Base-by-base conservation (phyloP, 2,113 vertebrate genomes). In the Toxotes chatareus region DNA sequence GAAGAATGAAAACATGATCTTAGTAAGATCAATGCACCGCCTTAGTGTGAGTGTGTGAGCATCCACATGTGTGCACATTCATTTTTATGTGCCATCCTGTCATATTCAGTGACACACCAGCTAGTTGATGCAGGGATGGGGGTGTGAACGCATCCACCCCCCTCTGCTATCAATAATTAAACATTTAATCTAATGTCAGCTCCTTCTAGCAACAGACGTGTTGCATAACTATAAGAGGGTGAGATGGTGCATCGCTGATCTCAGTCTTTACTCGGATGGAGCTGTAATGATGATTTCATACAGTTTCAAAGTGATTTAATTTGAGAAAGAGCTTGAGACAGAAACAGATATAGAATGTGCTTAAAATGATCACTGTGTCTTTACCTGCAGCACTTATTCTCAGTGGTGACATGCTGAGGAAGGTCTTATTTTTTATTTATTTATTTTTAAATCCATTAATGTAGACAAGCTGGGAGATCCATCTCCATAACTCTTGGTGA, bases 401-500 rank as follows among this genome's bases (percentile, higher is more conserved):
- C 79, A 16, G 8, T 5, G 17, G 10, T 51, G 42, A 47, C 38
- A 60, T 32, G 5, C 4, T 14, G 55, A 10, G 53, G 47, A 47
- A 60, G 76, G 44, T 36, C 73, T 86, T 38, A 57, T 61, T 70
- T 80, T 79, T 80, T 71, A 57, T 61, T 32, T 7, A n/a, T 76
- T 80, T 79, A 67, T 60, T 23, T 56, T 2, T 17, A 4, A 2
- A 32, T 66, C 59, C 77, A 71, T 80, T 78, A 76, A 83, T 62
- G 71, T 8, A 38, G 75, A 70, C 19, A 7, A 65, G 75, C 67
- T 57, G 19, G 11, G 47, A 61, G 69, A 86, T 86, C 49, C 38
- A 57, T 89, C 85, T 82, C 81, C 68, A 65, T 85, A 86, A 80
- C 57, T 89, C 83, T 32, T 8, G 55, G 8, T 60, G 71, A 77